Conservation (phyloP, 2,797 vertebrate species). For the Phoxinus dragarum region DNA sequence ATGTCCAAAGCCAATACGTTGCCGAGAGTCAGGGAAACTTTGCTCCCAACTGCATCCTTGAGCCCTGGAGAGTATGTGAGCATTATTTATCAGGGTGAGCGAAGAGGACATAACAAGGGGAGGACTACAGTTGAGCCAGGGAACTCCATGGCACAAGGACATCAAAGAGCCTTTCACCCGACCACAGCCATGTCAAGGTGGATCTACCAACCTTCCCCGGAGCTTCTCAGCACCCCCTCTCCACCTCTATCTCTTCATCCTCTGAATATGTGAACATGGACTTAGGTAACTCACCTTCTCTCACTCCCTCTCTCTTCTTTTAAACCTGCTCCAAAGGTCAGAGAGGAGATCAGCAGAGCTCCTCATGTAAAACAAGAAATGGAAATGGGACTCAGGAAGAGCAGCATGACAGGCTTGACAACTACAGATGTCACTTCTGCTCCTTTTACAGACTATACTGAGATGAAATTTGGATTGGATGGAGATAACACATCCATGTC, state of each 20-base stretch:
- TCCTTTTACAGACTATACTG: conserved; percentile 66
- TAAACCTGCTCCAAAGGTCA: conserved; percentile 68
- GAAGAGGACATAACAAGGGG: conserved; percentile 56
- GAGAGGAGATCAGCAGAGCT: conserved; percentile 66
- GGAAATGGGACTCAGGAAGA: conserved; percentile 66
- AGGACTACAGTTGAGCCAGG: conserved; percentile 60
- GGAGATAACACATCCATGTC: conserved; percentile 62
- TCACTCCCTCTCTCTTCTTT: conserved; percentile 72
- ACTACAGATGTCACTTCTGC: conserved; percentile 58
- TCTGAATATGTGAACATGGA: conserved; percentile 79
- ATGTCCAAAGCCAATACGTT: conserved; percentile 82
- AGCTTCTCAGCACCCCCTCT: conserved; percentile 81
- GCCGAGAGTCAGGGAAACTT: conserved; percentile 79
- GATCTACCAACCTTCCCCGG: conserved; percentile 76
- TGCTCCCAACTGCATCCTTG: conserved; percentile 71
- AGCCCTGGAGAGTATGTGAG: conserved; percentile 82
- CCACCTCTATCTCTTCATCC: conserved; percentile 66
- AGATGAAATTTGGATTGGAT: conserved; percentile 65
- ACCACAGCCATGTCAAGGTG: conserved; percentile 71
- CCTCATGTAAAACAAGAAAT: conserved; percentile 70
- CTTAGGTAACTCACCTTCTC: conserved; percentile 69
- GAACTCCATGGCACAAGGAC: conserved; percentile 70
- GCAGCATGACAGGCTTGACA: conserved; percentile 61
- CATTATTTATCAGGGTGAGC: conserved; percentile 76
- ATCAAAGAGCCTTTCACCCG: conserved; percentile 71